Evolutionary conservation across 1,140 invertebrate species (phyloP).

Genomic region (Drosophila insularis): DNA sequence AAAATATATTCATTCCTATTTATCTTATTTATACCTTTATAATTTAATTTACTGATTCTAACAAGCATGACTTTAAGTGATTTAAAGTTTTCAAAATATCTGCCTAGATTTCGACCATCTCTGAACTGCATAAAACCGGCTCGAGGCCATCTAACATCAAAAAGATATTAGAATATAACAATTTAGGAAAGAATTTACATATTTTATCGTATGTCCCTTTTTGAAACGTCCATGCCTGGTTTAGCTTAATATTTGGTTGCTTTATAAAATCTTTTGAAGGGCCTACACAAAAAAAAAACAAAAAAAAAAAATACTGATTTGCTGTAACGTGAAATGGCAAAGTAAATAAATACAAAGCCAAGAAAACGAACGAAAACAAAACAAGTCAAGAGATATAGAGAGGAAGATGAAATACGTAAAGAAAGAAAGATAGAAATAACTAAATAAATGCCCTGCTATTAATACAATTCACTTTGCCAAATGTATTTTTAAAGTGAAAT

Average conservation of each 20-base stretch:
- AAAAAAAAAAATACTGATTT: conserved; percentile 33
- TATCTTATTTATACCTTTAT: no score
- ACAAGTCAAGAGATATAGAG: conserved; percentile 17
- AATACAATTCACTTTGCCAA: conserved; percentile 81
- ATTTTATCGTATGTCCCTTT: background rate
- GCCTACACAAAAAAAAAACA: conserved; percentile 39
- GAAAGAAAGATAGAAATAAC: conserved; percentile 63
- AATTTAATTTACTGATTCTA: no score
- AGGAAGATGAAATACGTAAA: conserved; percentile 36
- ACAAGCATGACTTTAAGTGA: no score
- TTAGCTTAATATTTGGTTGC: conserved; percentile 39
- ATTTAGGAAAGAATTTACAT: no score
- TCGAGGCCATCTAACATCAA: no score
- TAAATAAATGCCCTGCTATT: conserved; percentile 81
- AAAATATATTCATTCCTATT: no score
- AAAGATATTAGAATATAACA: no score
- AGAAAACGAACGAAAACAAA: conserved; percentile 43
- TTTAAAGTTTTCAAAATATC: no score
- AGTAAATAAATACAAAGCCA: conserved; percentile 78
- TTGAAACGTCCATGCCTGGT: background rate
- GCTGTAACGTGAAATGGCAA: conserved; percentile 62
- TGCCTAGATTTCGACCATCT: no score
- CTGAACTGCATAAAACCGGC: no score
- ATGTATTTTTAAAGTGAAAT: conserved; percentile 73
- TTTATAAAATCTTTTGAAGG: conserved; percentile 77